These are phyloP conservation scores for Caranx ignobilis DNA, from an alignment of 2,113 vertebrate genomes.

Conservation along the genomic window DNA sequence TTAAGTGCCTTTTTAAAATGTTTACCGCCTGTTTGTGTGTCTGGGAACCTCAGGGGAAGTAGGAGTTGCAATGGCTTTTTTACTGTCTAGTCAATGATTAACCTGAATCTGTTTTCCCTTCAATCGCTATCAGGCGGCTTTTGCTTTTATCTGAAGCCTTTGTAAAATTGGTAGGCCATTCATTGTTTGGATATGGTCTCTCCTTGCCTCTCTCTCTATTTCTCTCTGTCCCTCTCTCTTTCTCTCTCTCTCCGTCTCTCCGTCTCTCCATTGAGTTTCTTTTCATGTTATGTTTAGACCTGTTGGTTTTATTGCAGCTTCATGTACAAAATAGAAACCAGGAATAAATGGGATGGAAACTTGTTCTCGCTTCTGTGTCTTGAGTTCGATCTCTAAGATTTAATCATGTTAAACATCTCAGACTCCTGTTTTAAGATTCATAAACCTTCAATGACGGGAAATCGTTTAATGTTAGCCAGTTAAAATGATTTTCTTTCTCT, in stretches of 20 bases:
- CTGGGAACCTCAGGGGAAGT: slow-evolving; percentile 75
- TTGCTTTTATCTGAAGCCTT: slow-evolving; percentile 60
- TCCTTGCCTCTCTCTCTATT: neutral
- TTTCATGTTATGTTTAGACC: slow-evolving; percentile 48
- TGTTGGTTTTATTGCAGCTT: slow-evolving; percentile 70
- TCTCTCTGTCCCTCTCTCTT: neutral
- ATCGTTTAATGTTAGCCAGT: too few relatives aligned
- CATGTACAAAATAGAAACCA: slow-evolving; percentile 68
- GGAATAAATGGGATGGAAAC: slow-evolving; percentile 72
- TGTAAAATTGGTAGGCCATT: slow-evolving; percentile 31
- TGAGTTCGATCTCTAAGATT: neutral
- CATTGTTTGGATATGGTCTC: slow-evolving; percentile 25
- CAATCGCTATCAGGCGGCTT: slow-evolving; percentile 45
- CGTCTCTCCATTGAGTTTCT: neutral
- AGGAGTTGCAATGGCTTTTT: slow-evolving; percentile 61
- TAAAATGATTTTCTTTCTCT: too few relatives aligned
- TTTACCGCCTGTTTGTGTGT: slow-evolving; percentile 68
- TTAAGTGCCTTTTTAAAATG: slow-evolving; percentile 80
- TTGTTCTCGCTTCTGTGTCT: slow-evolving; percentile 7
- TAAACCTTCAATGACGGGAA: neutral
- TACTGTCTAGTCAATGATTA: slow-evolving; percentile 58
- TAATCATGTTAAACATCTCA: neutral
- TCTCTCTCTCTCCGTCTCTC: neutral
- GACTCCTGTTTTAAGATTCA: neutral
- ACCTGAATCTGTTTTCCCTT: slow-evolving; percentile 59